These are phyloP conservation scores for Laodelphax striatellus DNA, from an alignment of 1,140 invertebrate genomes.

Conservation along the genomic window DNA sequence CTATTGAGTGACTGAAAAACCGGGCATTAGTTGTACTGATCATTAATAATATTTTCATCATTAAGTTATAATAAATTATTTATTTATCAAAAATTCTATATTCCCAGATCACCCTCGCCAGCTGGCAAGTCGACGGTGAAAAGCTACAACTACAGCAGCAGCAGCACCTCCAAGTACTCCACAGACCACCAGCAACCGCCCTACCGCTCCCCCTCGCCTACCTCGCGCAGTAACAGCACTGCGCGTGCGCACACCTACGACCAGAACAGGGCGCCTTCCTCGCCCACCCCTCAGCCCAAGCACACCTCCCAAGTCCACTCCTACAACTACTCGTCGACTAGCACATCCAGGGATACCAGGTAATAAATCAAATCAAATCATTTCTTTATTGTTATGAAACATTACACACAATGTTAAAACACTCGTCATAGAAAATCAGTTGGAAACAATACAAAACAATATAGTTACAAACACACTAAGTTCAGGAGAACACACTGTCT, in stretches of 20 bases:
- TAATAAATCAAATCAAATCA: background rate
- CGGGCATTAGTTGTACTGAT: too few species aligned
- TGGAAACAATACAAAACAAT: too few species aligned
- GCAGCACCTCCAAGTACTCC: background rate
- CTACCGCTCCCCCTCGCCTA: constrained; percentile 6
- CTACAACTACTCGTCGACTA: constrained; percentile 9
- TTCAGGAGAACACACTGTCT: too few species aligned
- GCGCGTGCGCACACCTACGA: background rate
- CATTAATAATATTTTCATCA: too few species aligned
- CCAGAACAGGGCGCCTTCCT: background rate
- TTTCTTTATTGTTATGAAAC: too few species aligned
- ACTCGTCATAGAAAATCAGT: too few species aligned
- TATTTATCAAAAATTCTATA: too few species aligned
- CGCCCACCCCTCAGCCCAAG: background rate
- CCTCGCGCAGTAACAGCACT: background rate
- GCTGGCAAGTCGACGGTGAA: constrained; percentile 1
- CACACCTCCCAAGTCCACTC: constrained; percentile 5
- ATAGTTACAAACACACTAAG: too few species aligned
- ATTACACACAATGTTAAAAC: too few species aligned
- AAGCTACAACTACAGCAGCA: constrained; percentile 15
- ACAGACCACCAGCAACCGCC: background rate
- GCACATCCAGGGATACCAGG: background rate
- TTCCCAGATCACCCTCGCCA: constrained; percentile 7
- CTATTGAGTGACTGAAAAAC: too few species aligned
- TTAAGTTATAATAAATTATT: too few species aligned